Conservation (phyloP, 1,140 invertebrate genomes). For the Tachypleus tridentatus region DNA sequence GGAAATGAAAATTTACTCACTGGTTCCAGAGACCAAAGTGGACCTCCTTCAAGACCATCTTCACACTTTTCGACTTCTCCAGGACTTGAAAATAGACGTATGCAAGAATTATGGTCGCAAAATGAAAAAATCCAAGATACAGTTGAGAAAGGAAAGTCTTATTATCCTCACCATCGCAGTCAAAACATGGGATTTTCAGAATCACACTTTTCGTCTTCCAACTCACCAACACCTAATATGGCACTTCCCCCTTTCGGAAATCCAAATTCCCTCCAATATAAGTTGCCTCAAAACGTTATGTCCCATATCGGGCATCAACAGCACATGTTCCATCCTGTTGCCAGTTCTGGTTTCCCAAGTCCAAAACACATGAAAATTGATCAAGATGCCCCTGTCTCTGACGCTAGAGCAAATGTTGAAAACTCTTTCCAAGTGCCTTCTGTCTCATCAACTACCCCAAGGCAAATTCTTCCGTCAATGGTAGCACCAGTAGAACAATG, state of each 20-base stretch:
- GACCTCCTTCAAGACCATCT: conserved; percentile 16
- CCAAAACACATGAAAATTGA: conserved; percentile 18
- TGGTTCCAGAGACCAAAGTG: neutral
- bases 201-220: too few relatives aligned
- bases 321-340: neutral
- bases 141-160: neutral
- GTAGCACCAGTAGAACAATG: neutral
- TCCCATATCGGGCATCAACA: neutral
- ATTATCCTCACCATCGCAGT: neutral
- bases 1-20: too few relatives aligned
- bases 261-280: neutral
- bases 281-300: neutral
- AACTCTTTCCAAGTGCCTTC: conserved; percentile 28
- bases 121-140: neutral
- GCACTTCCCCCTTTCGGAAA: neutral
- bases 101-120: neutral
- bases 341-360: conserved; percentile 8
- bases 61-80: conserved; percentile 18
- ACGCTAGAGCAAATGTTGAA: conserved; percentile 16
- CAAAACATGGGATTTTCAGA: conserved; percentile 1
- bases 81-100: neutral
- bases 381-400: conserved; percentile 8
- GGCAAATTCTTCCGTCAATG: conserved; percentile 10
- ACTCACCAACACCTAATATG: too few relatives aligned
- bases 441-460: conserved; percentile 21